Evolutionary conservation across 2,888 invertebrate species (phyloP).

Genomic region (Nomada ferruginata): DNA sequence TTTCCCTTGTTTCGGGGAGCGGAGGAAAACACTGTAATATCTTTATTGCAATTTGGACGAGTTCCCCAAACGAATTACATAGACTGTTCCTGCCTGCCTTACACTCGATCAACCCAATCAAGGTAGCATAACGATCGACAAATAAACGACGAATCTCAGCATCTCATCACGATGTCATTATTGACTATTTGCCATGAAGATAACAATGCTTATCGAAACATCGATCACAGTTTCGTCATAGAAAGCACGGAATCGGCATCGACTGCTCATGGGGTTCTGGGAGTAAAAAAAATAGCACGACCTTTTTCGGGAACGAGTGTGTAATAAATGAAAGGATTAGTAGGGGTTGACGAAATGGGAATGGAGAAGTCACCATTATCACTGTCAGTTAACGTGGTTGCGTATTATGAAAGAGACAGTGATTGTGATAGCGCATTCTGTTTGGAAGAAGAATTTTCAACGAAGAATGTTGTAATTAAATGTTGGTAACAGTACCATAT

Average conservation of each 20-base stretch:
- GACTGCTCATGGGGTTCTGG: not conserved
- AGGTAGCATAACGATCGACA: slow-evolving; percentile 36
- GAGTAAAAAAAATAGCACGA: slow-evolving; percentile 1
- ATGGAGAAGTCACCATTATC: no score
- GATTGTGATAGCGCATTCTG: no score
- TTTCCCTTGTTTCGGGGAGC: not conserved
- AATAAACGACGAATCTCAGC: slow-evolving; percentile 34
- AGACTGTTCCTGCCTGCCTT: slow-evolving; percentile 30
- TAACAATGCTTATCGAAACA: slow-evolving; percentile 9
- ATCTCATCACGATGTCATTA: not conserved
- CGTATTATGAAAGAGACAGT: no score
- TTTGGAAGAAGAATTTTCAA: no score
- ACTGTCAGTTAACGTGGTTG: no score
- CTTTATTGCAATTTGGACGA: not conserved
- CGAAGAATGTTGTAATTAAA: no score
- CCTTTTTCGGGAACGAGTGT: not conserved
- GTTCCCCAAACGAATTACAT: not conserved
- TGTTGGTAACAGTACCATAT: no score
- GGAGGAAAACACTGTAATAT: not conserved
- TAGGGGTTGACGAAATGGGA: no score
- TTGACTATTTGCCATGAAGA: slow-evolving; percentile 1
- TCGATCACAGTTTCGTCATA: not conserved
- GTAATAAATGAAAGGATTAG: no score
- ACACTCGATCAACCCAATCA: slow-evolving; percentile 13
- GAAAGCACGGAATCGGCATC: not conserved